A percentile compares a stretch with the other conserved stretches of the same genome.
Conservation (phyloP, 2,888 invertebrate genomes). For the Clunio marinus region DNA sequence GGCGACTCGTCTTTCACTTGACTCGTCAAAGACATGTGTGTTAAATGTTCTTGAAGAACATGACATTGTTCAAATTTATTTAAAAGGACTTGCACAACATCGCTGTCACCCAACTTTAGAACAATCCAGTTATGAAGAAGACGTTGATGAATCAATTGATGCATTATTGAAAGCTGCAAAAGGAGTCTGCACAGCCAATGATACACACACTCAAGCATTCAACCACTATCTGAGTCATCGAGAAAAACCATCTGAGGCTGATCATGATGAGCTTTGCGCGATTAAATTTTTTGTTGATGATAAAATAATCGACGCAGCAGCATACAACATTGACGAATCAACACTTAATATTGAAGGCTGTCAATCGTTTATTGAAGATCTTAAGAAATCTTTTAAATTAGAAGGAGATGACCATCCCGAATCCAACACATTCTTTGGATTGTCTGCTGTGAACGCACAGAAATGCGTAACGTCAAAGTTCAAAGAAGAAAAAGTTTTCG, state of each 20-base stretch:
- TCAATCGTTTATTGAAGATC: background rate
- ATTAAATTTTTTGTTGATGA: background rate
- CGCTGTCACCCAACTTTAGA: background rate
- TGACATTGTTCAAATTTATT: too few species aligned
- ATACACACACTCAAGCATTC: background rate
- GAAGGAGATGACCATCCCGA: background rate
- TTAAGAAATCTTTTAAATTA: background rate
- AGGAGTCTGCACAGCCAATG: background rate
- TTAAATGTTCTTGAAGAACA: too few species aligned
- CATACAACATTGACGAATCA: background rate
- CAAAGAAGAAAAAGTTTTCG: background rate
- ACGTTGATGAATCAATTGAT: slow-evolving; percentile 6
- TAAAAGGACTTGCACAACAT: background rate
- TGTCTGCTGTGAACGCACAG: background rate
- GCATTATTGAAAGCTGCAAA: background rate
- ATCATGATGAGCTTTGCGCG: background rate
- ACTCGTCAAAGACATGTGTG: too few species aligned
- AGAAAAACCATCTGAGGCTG: background rate
- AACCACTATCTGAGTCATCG: background rate
- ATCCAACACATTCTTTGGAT: slow-evolving; percentile 10
- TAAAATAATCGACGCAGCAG: background rate
- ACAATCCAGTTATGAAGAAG: background rate
- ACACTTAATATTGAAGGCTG: background rate
- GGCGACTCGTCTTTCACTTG: background rate
- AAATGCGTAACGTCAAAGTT: background rate